Evolutionary conservation across 2,888 invertebrate genomes (phyloP), one percentile per base, ranked within the genome.

Genomic region (Pseudoips prasinana): DNA sequence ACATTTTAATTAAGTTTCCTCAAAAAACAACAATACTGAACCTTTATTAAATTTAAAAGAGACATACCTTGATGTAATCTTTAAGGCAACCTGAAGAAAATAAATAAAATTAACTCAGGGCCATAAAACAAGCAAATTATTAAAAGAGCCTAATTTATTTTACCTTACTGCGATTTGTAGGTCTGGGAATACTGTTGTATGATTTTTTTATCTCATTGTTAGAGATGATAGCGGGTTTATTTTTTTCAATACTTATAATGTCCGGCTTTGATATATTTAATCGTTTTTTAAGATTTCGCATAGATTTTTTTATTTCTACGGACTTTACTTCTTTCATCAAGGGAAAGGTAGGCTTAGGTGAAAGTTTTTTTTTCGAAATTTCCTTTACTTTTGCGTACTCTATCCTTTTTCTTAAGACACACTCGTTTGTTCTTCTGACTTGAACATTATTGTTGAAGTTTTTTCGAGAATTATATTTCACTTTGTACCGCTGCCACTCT

Each of bases 401-500:
- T 11, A 38, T 63, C 30, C 37, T 54, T 39, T 51, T 67, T 22
- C 45, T 52, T 24, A 25, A 33, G 19, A 29, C 14, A 2, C 33
- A 25, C 24, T 63, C 61, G 5, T 25, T 48, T 1, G 22, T 30
- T 53, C 44, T 70, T 25, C 52, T 71, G 9, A 42, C 29, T 1
- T 45, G 18, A 6, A 47, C 25, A 7, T 46, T 53, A 39, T 46
- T 61, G 2, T 30, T 47, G 14, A 40, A 33, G 36, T 53, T 70
- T 45, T 64, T 73, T 29, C 56, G 67, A 7, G 36, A 26, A 17
- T 52, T 9, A 18, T 39, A 9, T 48, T 68, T 72, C 4, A 65
- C 58, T 4, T 47, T 65, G 20, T 55, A 50, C 28, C 53, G 59
- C 47, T 83, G 77, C 87, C 86, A 87, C 33, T 78, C 64, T 26